Base-by-base conservation (phyloP, 1,140 invertebrate genomes). In the Drosophila kikkawai region DNA sequence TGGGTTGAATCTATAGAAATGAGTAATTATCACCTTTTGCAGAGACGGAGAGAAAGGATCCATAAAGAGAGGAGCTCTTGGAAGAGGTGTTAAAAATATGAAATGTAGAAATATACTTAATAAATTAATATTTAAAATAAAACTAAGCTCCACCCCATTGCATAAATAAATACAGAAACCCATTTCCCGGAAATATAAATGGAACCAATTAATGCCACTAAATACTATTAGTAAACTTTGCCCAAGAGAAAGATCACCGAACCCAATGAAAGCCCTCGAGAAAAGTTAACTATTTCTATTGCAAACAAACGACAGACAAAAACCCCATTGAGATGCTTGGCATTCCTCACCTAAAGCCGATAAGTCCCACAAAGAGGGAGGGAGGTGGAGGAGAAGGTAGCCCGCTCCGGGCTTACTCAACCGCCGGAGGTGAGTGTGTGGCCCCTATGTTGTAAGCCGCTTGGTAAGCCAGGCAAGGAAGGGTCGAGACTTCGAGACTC, bases 401-500 rank as follows among this genome's bases (percentile, higher is more conserved):
- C 15, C n/a, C 0, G 7, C 4, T 11, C 34, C 1, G 7, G 3
- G 56, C 37, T 45, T 37, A n/a, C 44, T 32, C 58, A 60, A 48
- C 17, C 13, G 19, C 15, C 13, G 29, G 19, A n/a, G 36, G 47
- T 65, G 59, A 19, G 19, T 68, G 44, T 44, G 53, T 37, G 45
- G 45, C 17, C 29, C 58, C 17, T 17, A 32, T 59, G 12, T 66
- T 36, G 61, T 51, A 67, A 69, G 61, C 61, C 61, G 32, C 53
- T 65, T 60, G n/a, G 60, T 11, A 29, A 15, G 32, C 36, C 17
- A 5, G 1, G 12, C 4, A n/a, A 53, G 26, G 47, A 51, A 37
- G 51, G 51, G 51, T 37, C 51, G 51, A 37, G 41, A 17, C 12
- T 29, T 29, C 26, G 8, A n/a, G 22, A 37, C 11, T 13, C 55